phyloP scores from a whole-genome alignment of 2,888 invertebrate genomes.

The Hydrotaea diabolus region DNA sequence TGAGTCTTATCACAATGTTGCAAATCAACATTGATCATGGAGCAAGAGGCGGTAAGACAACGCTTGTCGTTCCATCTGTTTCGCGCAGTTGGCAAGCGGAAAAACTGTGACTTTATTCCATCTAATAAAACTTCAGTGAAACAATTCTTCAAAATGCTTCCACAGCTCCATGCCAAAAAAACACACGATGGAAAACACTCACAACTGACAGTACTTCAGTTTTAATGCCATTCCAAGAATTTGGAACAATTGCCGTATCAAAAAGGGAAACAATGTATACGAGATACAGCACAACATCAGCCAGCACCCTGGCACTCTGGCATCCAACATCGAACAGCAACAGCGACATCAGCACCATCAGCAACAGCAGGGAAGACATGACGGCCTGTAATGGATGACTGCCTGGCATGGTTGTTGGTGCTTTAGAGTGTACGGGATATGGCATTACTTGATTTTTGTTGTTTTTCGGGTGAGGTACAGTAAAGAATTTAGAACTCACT shows the following conservation, averaged over 20 bases:
- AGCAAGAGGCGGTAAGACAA: no score
- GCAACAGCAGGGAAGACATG: neutral
- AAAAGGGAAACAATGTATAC: neutral
- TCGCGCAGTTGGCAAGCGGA: neutral
- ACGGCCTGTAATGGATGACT: neutral
- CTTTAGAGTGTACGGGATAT: no score
- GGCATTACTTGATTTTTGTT: no score
- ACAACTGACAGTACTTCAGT: neutral
- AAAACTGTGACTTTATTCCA: neutral
- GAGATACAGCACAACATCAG: neutral
- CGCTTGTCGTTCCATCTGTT: no score
- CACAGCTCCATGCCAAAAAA: no score
- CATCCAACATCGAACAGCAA: neutral
- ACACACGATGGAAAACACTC: no score
- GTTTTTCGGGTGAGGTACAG: no score
- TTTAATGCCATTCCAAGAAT: neutral
- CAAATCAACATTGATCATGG: no score
- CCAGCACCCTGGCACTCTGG: neutral
- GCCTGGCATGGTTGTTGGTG: no score
- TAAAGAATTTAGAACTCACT: no score
- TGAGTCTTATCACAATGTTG: no score
- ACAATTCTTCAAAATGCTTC: no score
- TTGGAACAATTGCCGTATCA: neutral
- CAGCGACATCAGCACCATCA: neutral
- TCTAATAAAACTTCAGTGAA: neutral